These are phyloP conservation scores for Idaea aversata DNA, from an alignment of 2,888 invertebrate species.

Conservation along the genomic window DNA sequence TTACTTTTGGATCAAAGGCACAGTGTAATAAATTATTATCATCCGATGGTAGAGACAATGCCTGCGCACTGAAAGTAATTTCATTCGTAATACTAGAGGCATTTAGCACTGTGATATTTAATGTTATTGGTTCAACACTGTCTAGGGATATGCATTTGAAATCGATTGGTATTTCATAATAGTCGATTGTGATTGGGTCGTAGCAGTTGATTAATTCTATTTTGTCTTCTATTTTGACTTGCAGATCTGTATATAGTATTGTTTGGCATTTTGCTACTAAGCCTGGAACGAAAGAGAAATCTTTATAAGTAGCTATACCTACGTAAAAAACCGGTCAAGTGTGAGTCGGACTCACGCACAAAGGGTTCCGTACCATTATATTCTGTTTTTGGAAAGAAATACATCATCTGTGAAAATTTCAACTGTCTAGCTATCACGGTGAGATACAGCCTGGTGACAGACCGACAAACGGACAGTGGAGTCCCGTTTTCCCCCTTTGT, in stretches of 20 bases:
- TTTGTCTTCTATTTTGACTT: slow-evolving; percentile 72
- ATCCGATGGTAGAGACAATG: slow-evolving; percentile 76
- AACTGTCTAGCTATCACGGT: too few species aligned
- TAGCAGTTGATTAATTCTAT: slow-evolving; percentile 61
- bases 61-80: slow-evolving; percentile 69
- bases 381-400: too few species aligned
- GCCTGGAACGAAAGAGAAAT: slow-evolving; percentile 73
- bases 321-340: too few species aligned
- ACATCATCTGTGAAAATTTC: too few species aligned
- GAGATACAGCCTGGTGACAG: too few species aligned
- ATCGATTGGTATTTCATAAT: slow-evolving; percentile 45
- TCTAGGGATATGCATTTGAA: slow-evolving; percentile 78
- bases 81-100: slow-evolving; percentile 42
- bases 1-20: slow-evolving; percentile 67
- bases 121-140: slow-evolving; percentile 48
- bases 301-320: too few species aligned
- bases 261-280: slow-evolving; percentile 84
- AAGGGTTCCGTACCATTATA: too few species aligned
- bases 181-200: slow-evolving; percentile 45
- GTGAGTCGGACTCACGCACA: too few species aligned
- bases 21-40: slow-evolving; percentile 71
- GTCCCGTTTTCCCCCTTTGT: too few species aligned
- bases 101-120: slow-evolving; percentile 65
- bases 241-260: slow-evolving; percentile 82
- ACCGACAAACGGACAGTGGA: too few species aligned